Conservation (phyloP, 2,888 invertebrate genomes). For the Agapostemon virescens region DNA sequence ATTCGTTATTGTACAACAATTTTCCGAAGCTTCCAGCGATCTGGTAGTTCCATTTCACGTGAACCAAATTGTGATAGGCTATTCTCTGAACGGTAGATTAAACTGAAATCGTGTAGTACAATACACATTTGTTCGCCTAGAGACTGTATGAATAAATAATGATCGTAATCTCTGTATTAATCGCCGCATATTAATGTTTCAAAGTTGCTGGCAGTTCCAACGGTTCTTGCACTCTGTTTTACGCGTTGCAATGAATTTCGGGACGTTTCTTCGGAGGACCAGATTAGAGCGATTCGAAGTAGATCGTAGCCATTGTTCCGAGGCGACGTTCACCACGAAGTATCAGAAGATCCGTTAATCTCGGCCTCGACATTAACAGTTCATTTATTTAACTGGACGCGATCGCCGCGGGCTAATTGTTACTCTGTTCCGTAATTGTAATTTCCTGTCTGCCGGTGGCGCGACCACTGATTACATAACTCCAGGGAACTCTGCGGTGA, state of each 20-base stretch:
- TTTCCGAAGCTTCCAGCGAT: background rate
- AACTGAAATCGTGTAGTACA: too few species aligned
- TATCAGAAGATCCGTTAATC: conserved; percentile 23
- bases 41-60: too few species aligned
- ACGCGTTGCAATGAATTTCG: background rate
- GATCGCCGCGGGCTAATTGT: conserved; percentile 37
- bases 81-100: background rate
- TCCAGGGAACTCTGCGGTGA: conserved; percentile 22
- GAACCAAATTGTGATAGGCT: too few species aligned
- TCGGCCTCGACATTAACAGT: conserved; percentile 9
- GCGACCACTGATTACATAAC: conserved; percentile 43
- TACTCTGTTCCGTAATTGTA: conserved; percentile 41
- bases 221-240: background rate
- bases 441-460: conserved; percentile 40
- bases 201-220: background rate
- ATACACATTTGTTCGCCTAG: too few species aligned
- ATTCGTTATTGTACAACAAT: too few species aligned
- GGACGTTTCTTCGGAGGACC: background rate
- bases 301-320: background rate
- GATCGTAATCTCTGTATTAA: background rate
- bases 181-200: background rate
- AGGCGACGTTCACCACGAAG: background rate
- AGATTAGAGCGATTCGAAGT: background rate
- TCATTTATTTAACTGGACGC: conserved; percentile 42
- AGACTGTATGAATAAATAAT: background rate